Percentiles rank a stretch among this genome's conserved stretches.
phyloP scores from a whole-genome alignment of 37 sponge, comb jelly and placozoan genomes.

The Corticium candelabrum region DNA sequence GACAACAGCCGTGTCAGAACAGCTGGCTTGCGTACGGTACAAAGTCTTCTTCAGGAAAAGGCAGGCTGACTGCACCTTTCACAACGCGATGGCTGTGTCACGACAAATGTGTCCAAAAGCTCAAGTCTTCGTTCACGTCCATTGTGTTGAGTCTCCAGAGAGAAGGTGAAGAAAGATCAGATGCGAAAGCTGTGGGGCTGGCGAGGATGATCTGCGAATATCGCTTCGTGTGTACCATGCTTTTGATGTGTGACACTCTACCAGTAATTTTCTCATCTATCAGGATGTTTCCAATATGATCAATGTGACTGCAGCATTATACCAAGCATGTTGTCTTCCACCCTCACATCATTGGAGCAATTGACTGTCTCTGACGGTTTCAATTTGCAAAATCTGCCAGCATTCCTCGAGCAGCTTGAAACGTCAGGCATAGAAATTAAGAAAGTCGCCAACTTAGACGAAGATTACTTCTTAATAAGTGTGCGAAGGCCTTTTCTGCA shows the following conservation, averaged over 20 bases:
- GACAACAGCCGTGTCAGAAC: constrained; percentile 36
- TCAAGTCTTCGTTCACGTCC: constrained; percentile 15
- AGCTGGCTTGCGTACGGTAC: constrained; percentile 31
- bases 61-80: constrained; percentile 20
- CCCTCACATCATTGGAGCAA: neutral
- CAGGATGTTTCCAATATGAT: neutral
- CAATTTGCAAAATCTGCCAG: neutral
- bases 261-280: neutral
- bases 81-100: constrained; percentile 36
- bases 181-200: constrained; percentile 30
- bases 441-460: neutral
- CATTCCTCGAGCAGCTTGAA: neutral
- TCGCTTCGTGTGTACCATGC: constrained; percentile 28
- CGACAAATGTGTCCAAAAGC: constrained; percentile 11
- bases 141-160: constrained; percentile 25
- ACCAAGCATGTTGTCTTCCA: neutral
- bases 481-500: neutral
- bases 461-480: neutral
- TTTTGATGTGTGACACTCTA: constrained; percentile 18
- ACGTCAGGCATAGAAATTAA: neutral
- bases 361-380: neutral
- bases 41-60: constrained; percentile 27
- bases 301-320: neutral
- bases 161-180: constrained; percentile 19
- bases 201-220: constrained; percentile 10